phyloP scores from a whole-genome alignment of 2,888 invertebrate species.

The Leptodirus hochenwartii region DNA sequence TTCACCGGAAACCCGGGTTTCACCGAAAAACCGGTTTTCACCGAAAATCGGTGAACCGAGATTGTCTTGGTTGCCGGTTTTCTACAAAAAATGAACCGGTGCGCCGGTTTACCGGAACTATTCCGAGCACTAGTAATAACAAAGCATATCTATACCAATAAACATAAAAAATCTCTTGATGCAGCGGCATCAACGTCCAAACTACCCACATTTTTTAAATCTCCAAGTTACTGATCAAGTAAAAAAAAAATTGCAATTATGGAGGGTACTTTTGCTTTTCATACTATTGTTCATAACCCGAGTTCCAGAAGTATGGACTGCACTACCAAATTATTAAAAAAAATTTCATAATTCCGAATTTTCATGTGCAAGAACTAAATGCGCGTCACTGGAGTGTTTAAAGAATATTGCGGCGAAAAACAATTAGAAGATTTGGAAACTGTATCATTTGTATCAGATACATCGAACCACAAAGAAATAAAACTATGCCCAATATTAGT shows the following conservation, averaged over 20 bases:
- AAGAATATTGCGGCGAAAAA: constrained; percentile 2
- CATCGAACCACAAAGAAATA: constrained; percentile 13
- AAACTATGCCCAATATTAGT: constrained; percentile 12
- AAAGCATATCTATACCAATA: constrained; percentile 4
- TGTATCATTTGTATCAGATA: constrained; percentile 10
- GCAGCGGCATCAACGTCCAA: constrained; percentile 3
- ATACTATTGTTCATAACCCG: constrained; percentile 9
- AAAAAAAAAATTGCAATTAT: constrained; percentile 7
- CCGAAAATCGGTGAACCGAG: too few relatives aligned
- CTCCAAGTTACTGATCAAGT: constrained; percentile 3
- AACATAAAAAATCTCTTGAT: constrained; percentile 6
- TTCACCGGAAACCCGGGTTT: too few relatives aligned
- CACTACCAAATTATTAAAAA: constrained; percentile 10
- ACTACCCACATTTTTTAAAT: constrained; percentile 8
- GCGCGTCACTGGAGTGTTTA: constrained; percentile 7
- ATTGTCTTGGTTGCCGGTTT: too few relatives aligned
- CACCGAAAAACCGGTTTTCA: too few relatives aligned
- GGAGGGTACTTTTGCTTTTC: constrained; percentile 8
- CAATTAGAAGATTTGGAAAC: constrained; percentile 6
- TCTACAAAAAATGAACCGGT: too few relatives aligned
- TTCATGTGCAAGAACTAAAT: constrained; percentile 10
- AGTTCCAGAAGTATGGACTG: constrained; percentile 10
- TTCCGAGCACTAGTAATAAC: too few relatives aligned
- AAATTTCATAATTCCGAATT: constrained; percentile 8
- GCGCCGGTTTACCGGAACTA: too few relatives aligned